A percentile compares a stretch with the other conserved stretches of the same genome.
Evolutionary conservation across 1,140 invertebrate genomes (phyloP).

Genomic region (Galleria mellonella): DNA sequence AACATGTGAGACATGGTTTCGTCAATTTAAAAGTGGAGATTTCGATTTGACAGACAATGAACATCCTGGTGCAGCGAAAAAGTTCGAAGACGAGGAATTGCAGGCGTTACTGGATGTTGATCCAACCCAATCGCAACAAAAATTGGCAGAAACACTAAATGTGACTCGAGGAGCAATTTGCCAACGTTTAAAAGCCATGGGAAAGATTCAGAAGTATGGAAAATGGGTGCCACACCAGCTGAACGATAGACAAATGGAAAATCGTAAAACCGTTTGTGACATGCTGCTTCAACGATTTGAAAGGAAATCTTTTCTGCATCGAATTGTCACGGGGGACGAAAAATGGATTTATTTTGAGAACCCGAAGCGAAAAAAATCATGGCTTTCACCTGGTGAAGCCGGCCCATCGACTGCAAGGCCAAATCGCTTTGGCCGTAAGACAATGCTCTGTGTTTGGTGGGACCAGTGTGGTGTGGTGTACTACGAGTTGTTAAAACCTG

Average conservation of each 20-base stretch:
- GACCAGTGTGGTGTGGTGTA: conserved; percentile 26
- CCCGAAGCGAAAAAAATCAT: conserved; percentile 25
- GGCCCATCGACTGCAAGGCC: conserved; percentile 19
- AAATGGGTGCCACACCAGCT: conserved; percentile 14
- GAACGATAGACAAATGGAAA: conserved; percentile 2
- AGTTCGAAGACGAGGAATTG: neutral
- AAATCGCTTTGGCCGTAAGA: neutral
- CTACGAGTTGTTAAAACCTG: conserved; percentile 21
- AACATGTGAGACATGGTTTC: neutral
- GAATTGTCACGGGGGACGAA: conserved; percentile 24
- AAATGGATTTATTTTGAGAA: conserved; percentile 33
- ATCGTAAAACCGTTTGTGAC: conserved; percentile 8
- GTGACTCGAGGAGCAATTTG: neutral
- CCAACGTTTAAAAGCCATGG: neutral
- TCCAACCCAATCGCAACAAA: neutral
- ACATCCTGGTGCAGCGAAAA: neutral
- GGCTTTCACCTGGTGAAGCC: conserved; percentile 15
- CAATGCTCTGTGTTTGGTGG: conserved; percentile 4
- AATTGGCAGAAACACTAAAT: neutral
- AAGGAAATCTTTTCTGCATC: conserved; percentile 21
- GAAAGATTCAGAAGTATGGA: conserved; percentile 3
- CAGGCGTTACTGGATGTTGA: neutral
- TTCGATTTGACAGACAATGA: neutral
- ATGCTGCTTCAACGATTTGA: conserved; percentile 11
- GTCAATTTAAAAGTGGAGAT: neutral